A percentile compares a stretch with the other conserved stretches of the same genome.
These are phyloP conservation scores for Lissonota sp. DNA, from an alignment of 2,888 invertebrate species.

Conservation along the genomic window DNA sequence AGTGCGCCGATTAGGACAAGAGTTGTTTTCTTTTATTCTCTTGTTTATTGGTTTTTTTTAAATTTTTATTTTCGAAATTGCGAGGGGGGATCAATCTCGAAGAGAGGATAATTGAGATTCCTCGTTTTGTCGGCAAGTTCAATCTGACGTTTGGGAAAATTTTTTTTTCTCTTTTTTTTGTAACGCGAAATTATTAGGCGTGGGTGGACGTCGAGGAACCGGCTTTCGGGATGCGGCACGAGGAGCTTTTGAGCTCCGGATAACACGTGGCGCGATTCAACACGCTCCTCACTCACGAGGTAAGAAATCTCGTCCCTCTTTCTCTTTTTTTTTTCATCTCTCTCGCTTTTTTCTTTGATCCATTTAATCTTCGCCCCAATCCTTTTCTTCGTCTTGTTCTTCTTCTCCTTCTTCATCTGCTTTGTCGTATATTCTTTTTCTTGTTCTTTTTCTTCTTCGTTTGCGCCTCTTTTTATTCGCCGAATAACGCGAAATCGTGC, in stretches of 20 bases:
- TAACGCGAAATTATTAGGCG: constrained; percentile 23
- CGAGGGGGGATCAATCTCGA: too few relatives aligned
- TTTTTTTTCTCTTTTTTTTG: too few relatives aligned
- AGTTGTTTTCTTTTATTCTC: neutral
- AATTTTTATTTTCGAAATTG: too few relatives aligned
- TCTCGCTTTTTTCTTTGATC: neutral
- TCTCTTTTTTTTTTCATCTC: neutral
- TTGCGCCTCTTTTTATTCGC: neutral
- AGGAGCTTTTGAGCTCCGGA: constrained; percentile 79
- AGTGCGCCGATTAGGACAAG: constrained; percentile 30
- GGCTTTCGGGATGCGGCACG: constrained; percentile 82
- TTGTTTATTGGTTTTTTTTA: too few relatives aligned
- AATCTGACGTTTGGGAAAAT: neutral
- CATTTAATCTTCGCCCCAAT: neutral
- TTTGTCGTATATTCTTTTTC: neutral
- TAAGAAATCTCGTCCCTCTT: constrained; percentile 71
- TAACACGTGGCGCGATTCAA: constrained; percentile 83
- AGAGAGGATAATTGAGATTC: too few relatives aligned
- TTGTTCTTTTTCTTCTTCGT: neutral
- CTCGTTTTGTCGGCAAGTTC: too few relatives aligned
- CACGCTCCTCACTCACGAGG: constrained; percentile 80
- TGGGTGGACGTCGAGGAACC: constrained; percentile 68
- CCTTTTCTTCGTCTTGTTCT: neutral
- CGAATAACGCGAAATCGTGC: neutral
- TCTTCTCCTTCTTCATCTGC: neutral